Conservation (phyloP, 2,113 vertebrate genomes). For the Callaeas wilsoni region DNA sequence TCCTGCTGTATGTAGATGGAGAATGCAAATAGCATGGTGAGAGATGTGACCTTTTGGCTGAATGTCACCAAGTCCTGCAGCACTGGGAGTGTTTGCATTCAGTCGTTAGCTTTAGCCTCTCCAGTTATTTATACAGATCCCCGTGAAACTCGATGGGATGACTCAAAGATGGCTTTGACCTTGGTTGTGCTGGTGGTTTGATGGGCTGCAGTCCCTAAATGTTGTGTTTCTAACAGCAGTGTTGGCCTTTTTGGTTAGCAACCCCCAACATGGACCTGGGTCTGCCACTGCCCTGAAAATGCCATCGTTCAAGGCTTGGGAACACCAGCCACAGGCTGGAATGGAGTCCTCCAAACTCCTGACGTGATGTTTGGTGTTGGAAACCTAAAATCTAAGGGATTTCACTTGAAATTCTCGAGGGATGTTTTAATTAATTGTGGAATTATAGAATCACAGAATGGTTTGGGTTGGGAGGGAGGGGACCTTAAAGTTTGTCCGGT, state of each 20-base stretch:
- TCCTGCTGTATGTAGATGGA: not conserved
- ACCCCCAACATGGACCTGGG: not conserved
- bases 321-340: not conserved
- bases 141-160: not conserved
- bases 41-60: conserved; percentile 58
- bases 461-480: not conserved
- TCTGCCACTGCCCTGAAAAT: not conserved
- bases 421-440: not conserved
- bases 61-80: conserved; percentile 53
- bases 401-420: not conserved
- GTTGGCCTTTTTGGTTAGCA: not conserved
- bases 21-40: conserved; percentile 55
- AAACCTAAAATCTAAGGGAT: not conserved
- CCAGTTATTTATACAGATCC: conserved; percentile 4
- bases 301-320: accelerated
- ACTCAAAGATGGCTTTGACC: not conserved
- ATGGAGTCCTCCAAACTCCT: not conserved
- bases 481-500: not conserved
- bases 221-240: not conserved
- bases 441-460: not conserved
- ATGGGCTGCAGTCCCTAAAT: not conserved
- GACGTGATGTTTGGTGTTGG: not conserved
- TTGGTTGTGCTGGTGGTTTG: not conserved
- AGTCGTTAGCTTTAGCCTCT: not conserved
- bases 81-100: conserved; percentile 49